Conservation (phyloP, 2,888 invertebrate genomes). For the Trachelus troglodyta region DNA sequence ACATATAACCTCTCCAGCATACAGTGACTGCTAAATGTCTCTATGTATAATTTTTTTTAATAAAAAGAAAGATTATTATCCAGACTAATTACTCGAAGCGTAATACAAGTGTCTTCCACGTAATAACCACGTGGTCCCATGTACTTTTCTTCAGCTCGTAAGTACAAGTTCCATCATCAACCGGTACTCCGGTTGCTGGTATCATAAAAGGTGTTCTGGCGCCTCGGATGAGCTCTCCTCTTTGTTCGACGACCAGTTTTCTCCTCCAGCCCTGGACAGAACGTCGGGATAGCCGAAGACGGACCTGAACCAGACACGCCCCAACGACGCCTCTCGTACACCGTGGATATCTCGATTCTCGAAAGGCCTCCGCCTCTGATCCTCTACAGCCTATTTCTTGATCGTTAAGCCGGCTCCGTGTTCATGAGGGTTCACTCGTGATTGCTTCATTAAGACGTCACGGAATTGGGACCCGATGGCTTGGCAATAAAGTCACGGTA, state of each 20-base stretch:
- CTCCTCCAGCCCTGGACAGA: neutral
- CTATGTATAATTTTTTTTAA: too few relatives aligned
- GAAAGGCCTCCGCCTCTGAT: neutral
- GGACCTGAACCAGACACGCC: constrained; percentile 21
- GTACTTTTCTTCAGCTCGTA: neutral
- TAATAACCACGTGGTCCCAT: neutral
- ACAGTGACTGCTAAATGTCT: too few relatives aligned
- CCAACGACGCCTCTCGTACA: constrained; percentile 21
- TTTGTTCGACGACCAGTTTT: constrained; percentile 1
- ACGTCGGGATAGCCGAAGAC: neutral
- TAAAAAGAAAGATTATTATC: neutral
- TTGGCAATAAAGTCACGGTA: constrained; percentile 5
- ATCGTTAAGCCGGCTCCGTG: neutral
- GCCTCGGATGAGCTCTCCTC: neutral
- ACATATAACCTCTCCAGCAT: too few relatives aligned
- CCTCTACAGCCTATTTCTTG: neutral
- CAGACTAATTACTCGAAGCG: neutral
- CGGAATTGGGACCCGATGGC: constrained; percentile 19
- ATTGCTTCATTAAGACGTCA: constrained; percentile 39
- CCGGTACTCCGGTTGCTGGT: neutral
- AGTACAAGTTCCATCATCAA: neutral
- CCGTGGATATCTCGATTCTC: neutral
- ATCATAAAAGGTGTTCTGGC: constrained; percentile 2
- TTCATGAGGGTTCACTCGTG: constrained; percentile 16
- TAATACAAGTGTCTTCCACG: neutral